Conservation (phyloP, 2,888 invertebrate genomes). For the Oxystoma pomonae region DNA sequence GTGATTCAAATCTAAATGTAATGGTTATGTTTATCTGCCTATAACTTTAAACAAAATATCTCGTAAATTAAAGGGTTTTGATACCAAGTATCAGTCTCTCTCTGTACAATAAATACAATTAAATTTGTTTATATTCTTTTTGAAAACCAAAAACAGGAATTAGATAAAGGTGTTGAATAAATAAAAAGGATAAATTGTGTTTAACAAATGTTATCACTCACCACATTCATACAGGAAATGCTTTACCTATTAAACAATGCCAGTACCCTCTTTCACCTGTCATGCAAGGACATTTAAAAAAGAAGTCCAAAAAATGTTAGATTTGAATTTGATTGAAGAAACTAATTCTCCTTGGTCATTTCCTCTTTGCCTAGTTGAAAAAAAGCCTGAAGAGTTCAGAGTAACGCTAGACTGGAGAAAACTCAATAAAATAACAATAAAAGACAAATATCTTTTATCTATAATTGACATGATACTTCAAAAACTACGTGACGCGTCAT, state of each 20-base stretch:
- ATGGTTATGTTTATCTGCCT: too few species aligned
- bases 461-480: slow-evolving; percentile 23
- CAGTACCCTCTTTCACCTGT: slow-evolving; percentile 12
- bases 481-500: slow-evolving; percentile 30
- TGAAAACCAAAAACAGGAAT: not conserved
- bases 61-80: too few species aligned
- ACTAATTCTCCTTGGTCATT: slow-evolving; percentile 32
- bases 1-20: too few species aligned
- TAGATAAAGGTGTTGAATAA: not conserved
- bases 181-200: not conserved
- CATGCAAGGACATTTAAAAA: slow-evolving; percentile 8
- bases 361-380: slow-evolving; percentile 32
- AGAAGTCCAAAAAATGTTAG: slow-evolving; percentile 10
- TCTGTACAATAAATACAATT: too few species aligned
- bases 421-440: slow-evolving; percentile 26
- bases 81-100: too few species aligned
- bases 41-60: too few species aligned
- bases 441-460: slow-evolving; percentile 29
- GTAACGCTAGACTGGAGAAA: slow-evolving; percentile 36
- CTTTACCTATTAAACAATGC: slow-evolving; percentile 11
- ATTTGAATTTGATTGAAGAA: slow-evolving; percentile 18
- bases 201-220: slow-evolving; percentile 5
- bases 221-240: slow-evolving; percentile 9
- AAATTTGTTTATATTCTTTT: not conserved
- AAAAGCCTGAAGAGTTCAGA: slow-evolving; percentile 28